A percentile compares a stretch with the other conserved stretches of the same genome.
These are phyloP conservation scores for Octomys mimax DNA, from an alignment of 2,797 vertebrate species.

Conservation along the genomic window DNA sequence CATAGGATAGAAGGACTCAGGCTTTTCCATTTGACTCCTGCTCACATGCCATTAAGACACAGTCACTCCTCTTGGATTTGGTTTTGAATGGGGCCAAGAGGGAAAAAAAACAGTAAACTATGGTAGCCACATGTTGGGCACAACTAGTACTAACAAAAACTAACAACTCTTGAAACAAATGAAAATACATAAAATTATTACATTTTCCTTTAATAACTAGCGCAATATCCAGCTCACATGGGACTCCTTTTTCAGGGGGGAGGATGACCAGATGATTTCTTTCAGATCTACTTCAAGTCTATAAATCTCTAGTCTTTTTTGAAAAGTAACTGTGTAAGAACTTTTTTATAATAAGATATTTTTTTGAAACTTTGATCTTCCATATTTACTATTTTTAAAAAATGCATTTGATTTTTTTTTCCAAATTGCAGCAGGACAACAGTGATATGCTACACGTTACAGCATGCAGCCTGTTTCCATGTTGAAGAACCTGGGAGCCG, in stretches of 20 bases:
- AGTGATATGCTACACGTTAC: not conserved
- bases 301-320: not conserved
- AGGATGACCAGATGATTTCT: not conserved
- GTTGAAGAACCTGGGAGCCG: not conserved
- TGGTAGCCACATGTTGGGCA: not conserved
- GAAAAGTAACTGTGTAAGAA: constrained; percentile 16
- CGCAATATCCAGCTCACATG: not conserved
- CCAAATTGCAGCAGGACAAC: not conserved
- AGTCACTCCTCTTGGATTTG: constrained; percentile 14
- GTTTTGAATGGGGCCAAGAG: not conserved
- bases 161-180: not conserved
- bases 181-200: constrained; percentile 5
- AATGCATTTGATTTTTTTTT: not conserved
- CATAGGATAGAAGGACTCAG: not conserved
- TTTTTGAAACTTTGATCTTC: not conserved
- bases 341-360: not conserved
- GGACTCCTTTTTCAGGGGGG: not conserved
- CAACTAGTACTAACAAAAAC: constrained; percentile 28
- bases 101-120: constrained; percentile 5
- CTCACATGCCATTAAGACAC: not conserved
- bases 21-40: not conserved
- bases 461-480: not conserved
- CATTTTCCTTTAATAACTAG: not conserved
- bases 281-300: not conserved
- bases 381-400: not conserved